Evolutionary conservation across 2,888 invertebrate genomes (phyloP).

Genomic region (Limenitis camilla): DNA sequence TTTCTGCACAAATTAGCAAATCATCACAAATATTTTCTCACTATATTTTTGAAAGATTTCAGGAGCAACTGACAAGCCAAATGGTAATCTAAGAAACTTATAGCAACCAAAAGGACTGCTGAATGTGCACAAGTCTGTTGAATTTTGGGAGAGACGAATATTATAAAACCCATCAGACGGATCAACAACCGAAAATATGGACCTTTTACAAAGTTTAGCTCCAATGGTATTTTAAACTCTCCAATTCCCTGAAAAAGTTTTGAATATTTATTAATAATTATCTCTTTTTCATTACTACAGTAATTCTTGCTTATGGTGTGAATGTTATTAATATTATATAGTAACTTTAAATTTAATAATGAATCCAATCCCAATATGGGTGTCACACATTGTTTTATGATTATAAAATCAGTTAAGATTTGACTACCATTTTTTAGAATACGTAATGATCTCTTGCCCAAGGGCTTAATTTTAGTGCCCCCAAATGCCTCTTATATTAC

Average conservation of each 20-base stretch:
- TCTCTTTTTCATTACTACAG: background rate
- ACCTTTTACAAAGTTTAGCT: constrained; percentile 20
- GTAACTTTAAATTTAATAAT: background rate
- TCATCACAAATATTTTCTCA: constrained; percentile 37
- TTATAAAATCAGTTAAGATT: background rate
- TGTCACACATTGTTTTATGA: background rate
- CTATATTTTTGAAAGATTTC: constrained; percentile 37
- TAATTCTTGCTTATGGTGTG: background rate
- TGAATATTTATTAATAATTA: background rate
- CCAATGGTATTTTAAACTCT: background rate
- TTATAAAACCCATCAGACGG: constrained; percentile 25
- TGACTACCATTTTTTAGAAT: background rate
- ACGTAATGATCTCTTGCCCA: background rate
- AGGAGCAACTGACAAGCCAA: constrained; percentile 34
- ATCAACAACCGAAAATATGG: constrained; percentile 21
- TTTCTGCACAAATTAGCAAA: constrained; percentile 29
- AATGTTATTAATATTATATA: background rate
- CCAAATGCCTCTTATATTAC: background rate
- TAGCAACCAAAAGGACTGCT: constrained; percentile 25
- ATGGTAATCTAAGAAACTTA: constrained; percentile 34
- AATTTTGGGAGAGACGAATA: constrained; percentile 17
- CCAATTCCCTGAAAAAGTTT: background rate
- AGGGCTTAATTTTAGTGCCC: background rate
- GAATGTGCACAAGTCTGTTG: constrained; percentile 21
- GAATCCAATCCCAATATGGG: background rate